Percentiles rank a stretch among this genome's conserved stretches.
Conservation (phyloP, 1,140 invertebrate genomes). For the Drosophila truncata region DNA sequence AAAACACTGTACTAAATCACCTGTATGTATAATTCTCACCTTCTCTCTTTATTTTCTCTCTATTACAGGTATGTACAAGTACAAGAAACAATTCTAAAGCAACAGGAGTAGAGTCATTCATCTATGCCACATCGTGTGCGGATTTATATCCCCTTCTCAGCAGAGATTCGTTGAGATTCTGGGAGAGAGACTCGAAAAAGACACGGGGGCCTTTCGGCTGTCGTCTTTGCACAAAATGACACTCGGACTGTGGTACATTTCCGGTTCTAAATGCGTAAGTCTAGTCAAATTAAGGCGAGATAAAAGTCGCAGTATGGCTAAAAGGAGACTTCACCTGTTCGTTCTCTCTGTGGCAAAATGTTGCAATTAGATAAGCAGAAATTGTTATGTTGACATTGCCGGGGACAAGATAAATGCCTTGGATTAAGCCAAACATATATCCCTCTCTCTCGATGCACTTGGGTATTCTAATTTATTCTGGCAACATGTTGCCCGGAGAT, state of each 20-base stretch:
- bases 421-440: slow-evolving; percentile 50
- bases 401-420: slow-evolving; percentile 63
- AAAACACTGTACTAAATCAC: slow-evolving; percentile 54
- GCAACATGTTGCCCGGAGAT: slow-evolving; percentile 46
- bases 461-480: slow-evolving; percentile 62
- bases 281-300: slow-evolving; percentile 82
- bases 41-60: slow-evolving; percentile 18
- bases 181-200: not conserved
- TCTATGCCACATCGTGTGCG: slow-evolving; percentile 50
- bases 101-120: slow-evolving; percentile 37
- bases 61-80: slow-evolving; percentile 41
- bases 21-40: slow-evolving; percentile 38
- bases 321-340: slow-evolving; percentile 62
- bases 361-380: slow-evolving; percentile 83
- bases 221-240: slow-evolving; percentile 81
- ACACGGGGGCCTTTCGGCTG: slow-evolving; percentile 48
- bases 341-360: slow-evolving; percentile 71
- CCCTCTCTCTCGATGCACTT: slow-evolving; percentile 35
- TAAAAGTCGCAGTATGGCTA: slow-evolving; percentile 52
- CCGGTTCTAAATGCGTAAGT: slow-evolving; percentile 83
- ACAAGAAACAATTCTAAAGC: slow-evolving; percentile 19
- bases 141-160: slow-evolving; percentile 26
- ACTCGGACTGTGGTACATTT: slow-evolving; percentile 70
- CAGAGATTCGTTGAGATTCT: not conserved
- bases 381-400: slow-evolving; percentile 81